Evolutionary conservation across 2,113 vertebrate species (phyloP).

Genomic region (Perca fluviatilis): DNA sequence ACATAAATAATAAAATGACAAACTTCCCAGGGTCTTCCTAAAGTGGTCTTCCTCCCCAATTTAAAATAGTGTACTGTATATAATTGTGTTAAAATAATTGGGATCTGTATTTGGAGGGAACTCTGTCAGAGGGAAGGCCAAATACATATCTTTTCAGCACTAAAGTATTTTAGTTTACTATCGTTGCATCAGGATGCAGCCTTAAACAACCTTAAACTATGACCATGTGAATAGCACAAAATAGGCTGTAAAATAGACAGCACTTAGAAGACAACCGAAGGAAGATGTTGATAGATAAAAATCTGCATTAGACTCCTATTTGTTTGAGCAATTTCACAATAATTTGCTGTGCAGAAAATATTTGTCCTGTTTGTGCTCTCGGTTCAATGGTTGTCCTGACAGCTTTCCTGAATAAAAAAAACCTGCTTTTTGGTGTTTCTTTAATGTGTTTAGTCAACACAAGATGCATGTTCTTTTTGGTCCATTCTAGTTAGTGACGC

Average conservation of each 20-base stretch:
- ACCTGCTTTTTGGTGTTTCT: slow-evolving; percentile 4
- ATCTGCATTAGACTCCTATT: slow-evolving; percentile 3
- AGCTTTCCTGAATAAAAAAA: slow-evolving; percentile 14
- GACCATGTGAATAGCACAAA: neutral
- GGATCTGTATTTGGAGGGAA: neutral
- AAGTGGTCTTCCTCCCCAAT: neutral
- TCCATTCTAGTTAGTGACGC: slow-evolving; percentile 37
- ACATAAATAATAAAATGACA: neutral
- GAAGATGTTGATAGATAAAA: slow-evolving; percentile 13
- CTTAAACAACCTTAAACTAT: slow-evolving; percentile 28
- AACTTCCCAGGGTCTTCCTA: neutral
- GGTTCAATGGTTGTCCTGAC: slow-evolving; percentile 18
- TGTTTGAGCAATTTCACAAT: neutral
- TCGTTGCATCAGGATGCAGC: slow-evolving; percentile 3
- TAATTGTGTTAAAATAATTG: neutral
- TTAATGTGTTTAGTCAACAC: slow-evolving; percentile 23
- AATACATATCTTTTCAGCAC: slow-evolving; percentile 9
- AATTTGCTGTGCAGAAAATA: neutral
- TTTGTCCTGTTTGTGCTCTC: neutral
- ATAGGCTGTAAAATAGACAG: slow-evolving; percentile 15
- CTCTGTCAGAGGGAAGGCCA: slow-evolving; percentile 12
- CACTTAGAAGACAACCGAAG: slow-evolving; percentile 18
- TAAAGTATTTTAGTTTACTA: slow-evolving; percentile 31
- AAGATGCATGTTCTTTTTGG: slow-evolving; percentile 31
- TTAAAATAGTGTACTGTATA: neutral